phyloP scores from a whole-genome alignment of 2,888 invertebrate species.

The Poecilus cupreus region DNA sequence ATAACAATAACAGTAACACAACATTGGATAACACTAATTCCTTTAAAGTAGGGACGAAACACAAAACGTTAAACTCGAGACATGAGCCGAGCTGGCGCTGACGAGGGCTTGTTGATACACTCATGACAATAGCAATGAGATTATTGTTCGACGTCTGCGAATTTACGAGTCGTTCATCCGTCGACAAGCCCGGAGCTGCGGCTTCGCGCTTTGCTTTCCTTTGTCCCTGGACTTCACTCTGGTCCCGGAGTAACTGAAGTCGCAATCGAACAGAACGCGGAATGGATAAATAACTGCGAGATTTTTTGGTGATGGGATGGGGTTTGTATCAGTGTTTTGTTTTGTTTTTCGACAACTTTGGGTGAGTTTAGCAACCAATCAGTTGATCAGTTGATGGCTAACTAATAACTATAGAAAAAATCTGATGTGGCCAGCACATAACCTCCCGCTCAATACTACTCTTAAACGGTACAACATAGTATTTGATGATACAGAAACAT shows the following conservation, averaged over 20 bases:
- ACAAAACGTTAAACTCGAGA: neutral
- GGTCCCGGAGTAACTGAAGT: neutral
- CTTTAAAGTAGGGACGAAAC: neutral
- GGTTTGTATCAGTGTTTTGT: too few species aligned
- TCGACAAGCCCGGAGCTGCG: neutral
- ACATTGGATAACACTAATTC: constrained; percentile 11
- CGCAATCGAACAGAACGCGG: neutral
- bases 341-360: too few species aligned
- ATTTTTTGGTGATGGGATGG: neutral
- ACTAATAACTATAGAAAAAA: too few species aligned
- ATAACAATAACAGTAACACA: neutral
- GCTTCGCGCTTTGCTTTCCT: constrained; percentile 8
- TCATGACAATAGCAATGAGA: constrained; percentile 51
- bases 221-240: neutral
- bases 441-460: too few species aligned
- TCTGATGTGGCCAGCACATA: too few species aligned
- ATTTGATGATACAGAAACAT: too few species aligned
- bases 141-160: constrained; percentile 39
- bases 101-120: constrained; percentile 27
- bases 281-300: neutral
- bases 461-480: too few species aligned
- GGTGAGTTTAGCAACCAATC: too few species aligned
- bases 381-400: too few species aligned
- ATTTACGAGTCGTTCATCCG: constrained; percentile 45
- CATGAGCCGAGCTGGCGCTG: neutral